Evolutionary conservation across 2,888 invertebrate species (phyloP), one percentile per base, ranked within the genome.

Genomic region (Ochropleura plecta): DNA sequence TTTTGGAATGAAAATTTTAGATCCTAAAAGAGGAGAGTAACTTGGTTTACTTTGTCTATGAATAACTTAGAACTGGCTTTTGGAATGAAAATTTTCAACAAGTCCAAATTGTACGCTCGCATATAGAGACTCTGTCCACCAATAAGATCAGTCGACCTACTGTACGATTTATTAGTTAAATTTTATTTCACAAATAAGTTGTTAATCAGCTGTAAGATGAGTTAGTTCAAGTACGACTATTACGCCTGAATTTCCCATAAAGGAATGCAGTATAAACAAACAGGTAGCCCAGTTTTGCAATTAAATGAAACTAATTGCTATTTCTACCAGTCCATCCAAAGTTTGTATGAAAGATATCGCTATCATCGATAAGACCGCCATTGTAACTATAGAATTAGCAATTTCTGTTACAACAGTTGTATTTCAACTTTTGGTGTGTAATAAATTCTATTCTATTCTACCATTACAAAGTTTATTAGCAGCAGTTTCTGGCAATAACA

Each of bases 1-100:
- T 40, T 51, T n/a, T 6, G 40, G n/a, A 63, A 8, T 46, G 6
- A 10, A n/a, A n/a, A n/a, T n/a, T n/a, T n/a, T n/a, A 99, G 93
- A 90, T 99, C 98, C 98, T 98, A 88, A 85, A 65, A 51, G 20
- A 83, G 16, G 53, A 20, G 1, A 30, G 4, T 18, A 9, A 10
- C 5, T 42, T 30, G 4, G 0, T 44, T 57, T 8, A n/a, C n/a
- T 53, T n/a, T 42, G 16, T 30, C 46, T 5, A 18, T 76, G 46
- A 51, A n/a, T 14, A 30, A 59, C 30, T 40, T 30, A 18, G 3
- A 6, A 30, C 0, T 1, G 3, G 49, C 9, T 40, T 51, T n/a
- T 6, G 40, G n/a, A 62, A 8, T 44, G 6, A 9, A 0, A 0
- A 14, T 20, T 69, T 8, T 59, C 30, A 40, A 59, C 57, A 8